These are phyloP conservation scores for Telmatochromis sp. DNA, from an alignment of 2,113 vertebrate species.

Conservation along the genomic window DNA sequence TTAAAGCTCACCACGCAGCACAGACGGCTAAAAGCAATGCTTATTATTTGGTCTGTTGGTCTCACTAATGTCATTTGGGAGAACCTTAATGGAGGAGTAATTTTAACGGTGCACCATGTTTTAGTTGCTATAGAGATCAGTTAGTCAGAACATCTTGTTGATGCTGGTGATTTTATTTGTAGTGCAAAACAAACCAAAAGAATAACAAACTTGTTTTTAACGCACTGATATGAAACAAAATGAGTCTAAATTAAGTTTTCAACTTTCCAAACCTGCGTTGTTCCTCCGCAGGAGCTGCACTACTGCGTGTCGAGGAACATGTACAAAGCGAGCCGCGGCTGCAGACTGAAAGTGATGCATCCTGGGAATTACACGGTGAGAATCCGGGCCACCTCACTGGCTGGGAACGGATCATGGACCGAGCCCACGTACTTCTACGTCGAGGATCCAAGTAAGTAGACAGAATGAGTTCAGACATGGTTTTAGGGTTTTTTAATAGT, in stretches of 20 bases:
- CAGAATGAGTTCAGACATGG: neutral
- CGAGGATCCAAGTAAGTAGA: constrained; percentile 77
- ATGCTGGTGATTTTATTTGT: neutral
- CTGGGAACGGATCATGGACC: constrained; percentile 94
- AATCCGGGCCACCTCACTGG: constrained; percentile 87
- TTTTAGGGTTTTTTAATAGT: neutral
- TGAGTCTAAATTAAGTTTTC: neutral
- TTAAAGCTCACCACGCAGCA: neutral
- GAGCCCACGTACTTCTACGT: constrained; percentile 84
- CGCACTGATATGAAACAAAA: neutral
- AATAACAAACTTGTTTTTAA: neutral
- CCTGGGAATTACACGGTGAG: constrained; percentile 90
- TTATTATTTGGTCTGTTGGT: neutral
- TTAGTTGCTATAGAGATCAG: constrained; percentile 35
- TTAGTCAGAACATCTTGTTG: neutral
- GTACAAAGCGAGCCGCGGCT: constrained; percentile 74
- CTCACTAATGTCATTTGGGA: neutral
- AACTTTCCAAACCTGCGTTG: neutral
- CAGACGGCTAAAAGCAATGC: neutral
- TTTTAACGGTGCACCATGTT: neutral
- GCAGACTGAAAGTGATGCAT: constrained; percentile 78
- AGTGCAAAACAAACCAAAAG: neutral
- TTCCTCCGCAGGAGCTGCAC: constrained; percentile 73
- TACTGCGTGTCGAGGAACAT: constrained; percentile 86
- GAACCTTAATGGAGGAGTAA: neutral